Conservation (phyloP, 2,113 vertebrate genomes). For the Callopanchax toddi region DNA sequence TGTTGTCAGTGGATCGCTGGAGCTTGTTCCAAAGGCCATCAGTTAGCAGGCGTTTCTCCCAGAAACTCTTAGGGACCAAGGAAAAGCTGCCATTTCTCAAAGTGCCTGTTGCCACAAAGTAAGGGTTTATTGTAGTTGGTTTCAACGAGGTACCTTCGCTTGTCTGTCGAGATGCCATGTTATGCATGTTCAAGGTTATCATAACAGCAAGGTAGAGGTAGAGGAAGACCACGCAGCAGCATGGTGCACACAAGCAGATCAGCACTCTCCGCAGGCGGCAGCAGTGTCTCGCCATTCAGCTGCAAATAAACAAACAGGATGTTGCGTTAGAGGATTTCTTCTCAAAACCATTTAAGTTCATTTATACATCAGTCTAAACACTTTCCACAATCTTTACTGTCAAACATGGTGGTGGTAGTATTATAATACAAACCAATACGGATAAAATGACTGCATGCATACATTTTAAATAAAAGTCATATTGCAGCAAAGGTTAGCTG, state of each 20-base stretch:
- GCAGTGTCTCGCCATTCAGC: constrained; percentile 52
- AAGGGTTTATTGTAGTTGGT: accelerated
- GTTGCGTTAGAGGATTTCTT: constrained; percentile 6
- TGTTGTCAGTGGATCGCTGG: constrained; percentile 55
- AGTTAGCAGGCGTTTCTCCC: constrained; percentile 29
- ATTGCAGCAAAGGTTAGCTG: no score
- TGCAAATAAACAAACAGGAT: constrained; percentile 19
- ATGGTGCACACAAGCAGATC: constrained; percentile 57
- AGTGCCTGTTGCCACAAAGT: constrained; percentile 51
- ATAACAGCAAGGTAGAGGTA: constrained; percentile 12
- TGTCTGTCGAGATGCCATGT: accelerated
- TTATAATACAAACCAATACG: not conserved
- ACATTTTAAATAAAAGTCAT: no score
- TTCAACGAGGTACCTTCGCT: no score
- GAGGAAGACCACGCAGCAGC: constrained; percentile 54
- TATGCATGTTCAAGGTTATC: constrained; percentile 19
- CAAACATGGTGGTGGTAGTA: not conserved
- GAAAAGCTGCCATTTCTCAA: not conserved
- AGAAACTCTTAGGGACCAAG: constrained; percentile 57
- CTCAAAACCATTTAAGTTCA: no score
- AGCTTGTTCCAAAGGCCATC: constrained; percentile 71
- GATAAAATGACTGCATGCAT: no score
- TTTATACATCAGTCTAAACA: no score
- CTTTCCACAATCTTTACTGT: no score
- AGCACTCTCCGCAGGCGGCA: constrained; percentile 35